Percentiles rank a stretch among this genome's conserved stretches.
Evolutionary conservation across 2,113 vertebrate genomes (phyloP).

Genomic region (Malaclemys terrapin): DNA sequence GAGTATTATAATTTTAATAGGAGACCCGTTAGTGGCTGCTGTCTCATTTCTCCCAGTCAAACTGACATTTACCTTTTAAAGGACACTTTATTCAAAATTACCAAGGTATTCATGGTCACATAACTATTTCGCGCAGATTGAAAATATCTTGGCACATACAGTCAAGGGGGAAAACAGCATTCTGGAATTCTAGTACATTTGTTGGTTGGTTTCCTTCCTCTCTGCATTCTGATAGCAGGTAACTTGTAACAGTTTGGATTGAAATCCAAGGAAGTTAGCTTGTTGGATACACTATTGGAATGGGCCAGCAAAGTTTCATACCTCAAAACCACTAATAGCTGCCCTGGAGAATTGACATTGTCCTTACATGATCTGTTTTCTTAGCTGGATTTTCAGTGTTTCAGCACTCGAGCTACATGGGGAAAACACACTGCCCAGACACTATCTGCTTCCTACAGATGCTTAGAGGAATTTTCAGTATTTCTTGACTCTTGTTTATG

Average conservation of each 20-base stretch:
- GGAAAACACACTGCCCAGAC: neutral
- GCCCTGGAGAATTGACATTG: neutral
- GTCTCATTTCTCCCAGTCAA: neutral
- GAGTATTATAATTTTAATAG: neutral
- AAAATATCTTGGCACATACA: constrained; percentile 8
- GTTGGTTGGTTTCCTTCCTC: neutral
- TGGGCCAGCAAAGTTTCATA: neutral
- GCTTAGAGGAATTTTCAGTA: neutral
- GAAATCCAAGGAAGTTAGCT: constrained; percentile 16
- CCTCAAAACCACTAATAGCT: neutral
- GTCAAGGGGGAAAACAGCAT: neutral
- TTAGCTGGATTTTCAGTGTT: neutral
- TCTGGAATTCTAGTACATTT: neutral
- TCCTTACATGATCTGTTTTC: neutral
- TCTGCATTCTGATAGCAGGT: fast-evolving
- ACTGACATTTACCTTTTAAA: constrained; percentile 41
- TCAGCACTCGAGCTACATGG: neutral
- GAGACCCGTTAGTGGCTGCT: neutral
- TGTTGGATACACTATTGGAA: neutral
- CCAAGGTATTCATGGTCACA: constrained; percentile 21
- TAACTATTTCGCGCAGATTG: neutral
- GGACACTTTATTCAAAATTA: constrained; percentile 39
- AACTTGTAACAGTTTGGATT: neutral
- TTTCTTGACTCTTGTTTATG: neutral
- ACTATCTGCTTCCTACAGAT: neutral